A percentile compares a stretch with the other conserved stretches of the same genome.
These are phyloP conservation scores for Stenichneumon culpator DNA, from an alignment of 2,888 invertebrate genomes.

Conservation along the genomic window DNA sequence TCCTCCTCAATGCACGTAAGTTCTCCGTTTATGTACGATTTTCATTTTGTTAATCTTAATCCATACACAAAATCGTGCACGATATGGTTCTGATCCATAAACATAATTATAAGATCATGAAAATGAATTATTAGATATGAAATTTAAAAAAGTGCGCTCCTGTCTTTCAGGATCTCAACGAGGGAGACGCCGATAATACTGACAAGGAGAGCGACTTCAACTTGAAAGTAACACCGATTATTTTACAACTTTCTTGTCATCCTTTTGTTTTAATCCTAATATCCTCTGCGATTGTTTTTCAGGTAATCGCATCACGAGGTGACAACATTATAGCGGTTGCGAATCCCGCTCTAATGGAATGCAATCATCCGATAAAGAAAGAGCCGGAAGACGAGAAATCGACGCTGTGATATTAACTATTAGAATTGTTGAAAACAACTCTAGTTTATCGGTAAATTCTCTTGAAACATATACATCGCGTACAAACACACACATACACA, in stretches of 20 bases:
- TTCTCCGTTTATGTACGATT: slow-evolving; percentile 18
- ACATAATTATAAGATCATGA: too few species aligned
- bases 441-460: slow-evolving; percentile 33
- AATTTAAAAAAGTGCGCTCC: background rate
- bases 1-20: slow-evolving; percentile 82
- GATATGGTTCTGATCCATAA: too few species aligned
- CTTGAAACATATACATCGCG: background rate
- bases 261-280: slow-evolving; percentile 12
- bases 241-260: slow-evolving; percentile 1
- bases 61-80: background rate
- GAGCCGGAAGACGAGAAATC: slow-evolving; percentile 83
- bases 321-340: slow-evolving; percentile 96
- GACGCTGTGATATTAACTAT: slow-evolving; percentile 80
- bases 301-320: slow-evolving; percentile 94
- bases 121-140: background rate
- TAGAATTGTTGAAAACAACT: slow-evolving; percentile 59
- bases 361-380: slow-evolving; percentile 83
- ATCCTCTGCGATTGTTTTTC: slow-evolving; percentile 72
- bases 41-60: background rate
- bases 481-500: slow-evolving; percentile 16
- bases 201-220: slow-evolving; percentile 84
- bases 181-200: slow-evolving; percentile 80
- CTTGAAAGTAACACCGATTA: slow-evolving; percentile 78
- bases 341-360: slow-evolving; percentile 91
- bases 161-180: slow-evolving; percentile 79